Base-by-base conservation (phyloP, 2,888 invertebrate genomes). In the Pseudococcus viburni region DNA sequence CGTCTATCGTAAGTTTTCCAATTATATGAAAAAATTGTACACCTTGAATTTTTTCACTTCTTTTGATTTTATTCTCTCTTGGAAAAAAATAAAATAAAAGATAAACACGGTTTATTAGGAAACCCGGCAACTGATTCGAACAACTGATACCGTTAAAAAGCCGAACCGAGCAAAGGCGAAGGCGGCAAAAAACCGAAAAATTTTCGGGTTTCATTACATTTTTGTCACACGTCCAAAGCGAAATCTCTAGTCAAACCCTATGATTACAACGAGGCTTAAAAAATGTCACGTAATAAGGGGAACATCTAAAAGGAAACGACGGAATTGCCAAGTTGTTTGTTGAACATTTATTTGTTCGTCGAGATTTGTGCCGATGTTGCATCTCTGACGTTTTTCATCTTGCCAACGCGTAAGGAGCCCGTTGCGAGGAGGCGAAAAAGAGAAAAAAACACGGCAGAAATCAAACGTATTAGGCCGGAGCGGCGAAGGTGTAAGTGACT, bases 291-390 rank as follows among this genome's bases (percentile, higher is more conserved):
- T 80, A 80, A 80, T 80, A 80, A 80, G 80, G 80, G 80, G n/a
- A 80, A 80, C 80, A 80, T 80, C 80, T 80, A 59, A 39, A 51
- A 39, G 59, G 51, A 85, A 51, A 85, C 51, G 84, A 84, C 59
- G 59, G 59, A 85, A 85, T 55, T 85, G 59, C 85, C 48, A 85
- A 59, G 85, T 85, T 84, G 55, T 84, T 85, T 85, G 85, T 85
- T 59, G 85, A 85, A 59, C 59, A 85, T 85, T 48, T 85, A 85
- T 59, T 85, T 85, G 85, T 85, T 85, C 85, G 85, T 85, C 33
- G 59, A 85, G 59, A 85, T 85, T 85, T 85, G 39, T 85, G 85
- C 64, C 85, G 85, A 85, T 85, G 59, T 85, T 85, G 85, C 85
- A 85, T 85, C 85, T 85, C 59, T 85, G 85, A 85, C 85, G 55